Conservation (phyloP, 2,797 vertebrate genomes). For the Xenopus petersii region DNA sequence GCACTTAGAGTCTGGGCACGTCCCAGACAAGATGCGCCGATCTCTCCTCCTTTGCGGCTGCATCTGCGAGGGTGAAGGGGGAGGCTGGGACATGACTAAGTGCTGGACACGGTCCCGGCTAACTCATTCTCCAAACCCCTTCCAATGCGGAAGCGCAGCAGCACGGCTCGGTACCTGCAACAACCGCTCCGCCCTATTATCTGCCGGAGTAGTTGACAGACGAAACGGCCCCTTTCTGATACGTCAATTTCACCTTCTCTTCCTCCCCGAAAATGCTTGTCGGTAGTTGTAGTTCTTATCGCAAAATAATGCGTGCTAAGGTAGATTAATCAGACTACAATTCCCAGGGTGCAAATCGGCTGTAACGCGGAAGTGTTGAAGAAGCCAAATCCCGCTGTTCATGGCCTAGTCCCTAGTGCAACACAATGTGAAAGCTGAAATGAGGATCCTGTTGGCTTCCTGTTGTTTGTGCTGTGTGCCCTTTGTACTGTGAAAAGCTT, state of each 20-base stretch:
- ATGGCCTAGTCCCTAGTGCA: neutral
- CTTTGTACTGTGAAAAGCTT: no score
- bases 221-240: constrained; percentile 64
- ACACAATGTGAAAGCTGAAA: neutral
- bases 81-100: constrained; percentile 69
- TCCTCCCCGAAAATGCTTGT: neutral
- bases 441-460: no score
- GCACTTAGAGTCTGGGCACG: constrained; percentile 92
- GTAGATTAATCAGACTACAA: neutral
- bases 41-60: constrained; percentile 77
- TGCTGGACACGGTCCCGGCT: constrained; percentile 23
- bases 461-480: no score
- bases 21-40: constrained; percentile 89
- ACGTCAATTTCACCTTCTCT: constrained; percentile 3
- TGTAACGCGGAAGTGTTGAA: constrained; percentile 19
- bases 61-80: constrained; percentile 55
- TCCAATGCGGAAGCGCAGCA: constrained; percentile 64
- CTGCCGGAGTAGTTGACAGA: constrained; percentile 57
- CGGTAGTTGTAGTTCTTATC: constrained; percentile 19
- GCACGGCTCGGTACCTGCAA: constrained; percentile 59
- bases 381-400: neutral
- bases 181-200: constrained; percentile 57
- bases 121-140: constrained; percentile 45
- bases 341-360: constrained; percentile 3
- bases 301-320: rapidly evolving